phyloP scores from a whole-genome alignment of 2,113 vertebrate species.

The Oreochromis niloticus region DNA sequence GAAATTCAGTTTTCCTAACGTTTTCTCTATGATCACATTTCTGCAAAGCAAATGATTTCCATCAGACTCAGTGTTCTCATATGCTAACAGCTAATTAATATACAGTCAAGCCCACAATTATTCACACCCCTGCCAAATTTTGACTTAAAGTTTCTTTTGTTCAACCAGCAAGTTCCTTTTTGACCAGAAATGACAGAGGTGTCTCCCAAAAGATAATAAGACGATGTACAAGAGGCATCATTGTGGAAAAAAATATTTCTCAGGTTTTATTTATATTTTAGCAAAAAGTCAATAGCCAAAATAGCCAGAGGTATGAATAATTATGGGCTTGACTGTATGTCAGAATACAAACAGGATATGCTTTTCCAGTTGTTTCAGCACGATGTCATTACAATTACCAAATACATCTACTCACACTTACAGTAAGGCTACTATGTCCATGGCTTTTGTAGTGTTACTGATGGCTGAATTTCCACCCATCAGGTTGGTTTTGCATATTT shows the following conservation, averaged over 20 bases:
- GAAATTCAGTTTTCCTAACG: not conserved
- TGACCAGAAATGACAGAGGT: no score
- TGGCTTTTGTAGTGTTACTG: no score
- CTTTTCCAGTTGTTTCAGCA: not conserved
- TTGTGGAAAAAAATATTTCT: no score
- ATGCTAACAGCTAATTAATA: not conserved
- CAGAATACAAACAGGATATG: not conserved
- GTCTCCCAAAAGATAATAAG: no score
- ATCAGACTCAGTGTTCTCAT: not conserved
- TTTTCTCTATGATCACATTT: not conserved
- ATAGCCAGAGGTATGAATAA: no score
- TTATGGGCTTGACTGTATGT: not conserved
- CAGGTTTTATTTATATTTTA: no score
- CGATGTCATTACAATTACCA: not conserved
- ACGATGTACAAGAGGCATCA: no score
- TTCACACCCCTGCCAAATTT: no score
- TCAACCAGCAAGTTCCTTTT: no score
- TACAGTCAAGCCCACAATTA: no score
- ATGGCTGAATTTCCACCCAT: not conserved
- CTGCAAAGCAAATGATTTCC: not conserved
- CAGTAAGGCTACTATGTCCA: not conserved
- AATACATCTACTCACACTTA: not conserved
- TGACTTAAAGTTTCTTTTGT: no score
- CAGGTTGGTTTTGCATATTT: not conserved
- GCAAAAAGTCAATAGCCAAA: no score